Conservation (phyloP, 2,113 vertebrate species). For the Pseudonaja textilis region DNA sequence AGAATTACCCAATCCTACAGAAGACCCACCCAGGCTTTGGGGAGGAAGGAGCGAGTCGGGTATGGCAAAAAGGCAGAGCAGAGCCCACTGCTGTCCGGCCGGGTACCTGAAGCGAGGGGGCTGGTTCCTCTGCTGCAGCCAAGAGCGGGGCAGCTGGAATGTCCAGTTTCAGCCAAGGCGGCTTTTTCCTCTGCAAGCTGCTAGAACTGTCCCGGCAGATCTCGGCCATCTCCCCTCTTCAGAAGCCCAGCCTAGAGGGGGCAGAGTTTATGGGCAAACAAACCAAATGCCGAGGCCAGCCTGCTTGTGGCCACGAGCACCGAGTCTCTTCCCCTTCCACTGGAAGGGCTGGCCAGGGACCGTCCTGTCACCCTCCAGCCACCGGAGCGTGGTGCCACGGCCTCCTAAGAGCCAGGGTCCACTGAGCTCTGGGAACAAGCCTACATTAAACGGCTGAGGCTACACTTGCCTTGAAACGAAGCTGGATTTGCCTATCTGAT, state of each 20-base stretch:
- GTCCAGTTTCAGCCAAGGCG: slow-evolving; percentile 93
- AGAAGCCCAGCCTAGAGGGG: slow-evolving; percentile 68
- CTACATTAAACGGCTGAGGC: not conserved
- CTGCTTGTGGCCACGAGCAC: not conserved
- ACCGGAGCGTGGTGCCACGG: not conserved
- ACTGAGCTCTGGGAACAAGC: not conserved
- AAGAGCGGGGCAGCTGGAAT: slow-evolving; percentile 81
- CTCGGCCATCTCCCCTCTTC: slow-evolving; percentile 84
- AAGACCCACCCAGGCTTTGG: not conserved
- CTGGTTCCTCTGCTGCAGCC: slow-evolving; percentile 77
- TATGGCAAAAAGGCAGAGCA: not conserved
- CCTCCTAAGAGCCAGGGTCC: not conserved
- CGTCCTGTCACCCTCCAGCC: not conserved
- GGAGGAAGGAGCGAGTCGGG: not conserved
- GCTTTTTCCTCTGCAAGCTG: slow-evolving; percentile 97
- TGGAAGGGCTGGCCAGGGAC: not conserved
- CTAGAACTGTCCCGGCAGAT: slow-evolving; percentile 86
- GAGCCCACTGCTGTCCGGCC: not conserved
- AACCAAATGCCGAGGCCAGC: not conserved
- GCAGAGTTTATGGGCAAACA: not conserved
- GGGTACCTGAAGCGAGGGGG: slow-evolving; percentile 80
- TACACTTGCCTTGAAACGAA: not conserved
- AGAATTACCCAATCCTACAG: not conserved
- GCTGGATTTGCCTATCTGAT: not conserved
- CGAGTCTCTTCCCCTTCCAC: not conserved